These are phyloP conservation scores for Anastrepha ludens DNA, from an alignment of 1,140 invertebrate genomes.

Conservation along the genomic window DNA sequence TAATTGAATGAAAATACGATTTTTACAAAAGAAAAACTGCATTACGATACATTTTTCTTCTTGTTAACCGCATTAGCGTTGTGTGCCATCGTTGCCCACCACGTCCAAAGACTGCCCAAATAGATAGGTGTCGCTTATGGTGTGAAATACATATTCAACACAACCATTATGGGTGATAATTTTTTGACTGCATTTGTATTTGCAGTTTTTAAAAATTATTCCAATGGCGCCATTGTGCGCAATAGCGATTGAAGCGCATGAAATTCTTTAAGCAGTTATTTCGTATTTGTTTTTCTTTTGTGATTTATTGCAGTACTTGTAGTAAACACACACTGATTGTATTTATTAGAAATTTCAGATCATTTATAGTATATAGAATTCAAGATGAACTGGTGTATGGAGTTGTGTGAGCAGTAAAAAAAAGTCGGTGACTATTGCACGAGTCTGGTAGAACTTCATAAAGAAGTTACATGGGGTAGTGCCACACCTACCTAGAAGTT, in stretches of 20 bases:
- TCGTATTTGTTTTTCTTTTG: not conserved
- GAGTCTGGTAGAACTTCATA: too few relatives aligned
- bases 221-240: conserved; percentile 9
- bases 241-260: not conserved
- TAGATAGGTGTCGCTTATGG: conserved; percentile 8
- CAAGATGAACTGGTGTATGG: too few relatives aligned
- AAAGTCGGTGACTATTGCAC: too few relatives aligned
- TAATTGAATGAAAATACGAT: not conserved
- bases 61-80: not conserved
- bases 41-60: not conserved
- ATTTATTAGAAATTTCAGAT: too few relatives aligned
- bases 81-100: not conserved
- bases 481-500: too few relatives aligned
- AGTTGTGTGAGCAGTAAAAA: too few relatives aligned
- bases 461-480: too few relatives aligned
- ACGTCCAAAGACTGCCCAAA: not conserved
- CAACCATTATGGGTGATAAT: not conserved
- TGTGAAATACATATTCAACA: conserved; percentile 25
- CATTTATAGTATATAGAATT: too few relatives aligned
- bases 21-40: not conserved
- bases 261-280: not conserved
- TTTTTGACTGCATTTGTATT: not conserved
- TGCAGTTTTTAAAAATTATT: not conserved
- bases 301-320: not conserved
- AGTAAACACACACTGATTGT: too few relatives aligned